These are phyloP conservation scores for Orbicella faveolata DNA, from an alignment of 64 coral and sea anemone genomes.

Conservation along the genomic window DNA sequence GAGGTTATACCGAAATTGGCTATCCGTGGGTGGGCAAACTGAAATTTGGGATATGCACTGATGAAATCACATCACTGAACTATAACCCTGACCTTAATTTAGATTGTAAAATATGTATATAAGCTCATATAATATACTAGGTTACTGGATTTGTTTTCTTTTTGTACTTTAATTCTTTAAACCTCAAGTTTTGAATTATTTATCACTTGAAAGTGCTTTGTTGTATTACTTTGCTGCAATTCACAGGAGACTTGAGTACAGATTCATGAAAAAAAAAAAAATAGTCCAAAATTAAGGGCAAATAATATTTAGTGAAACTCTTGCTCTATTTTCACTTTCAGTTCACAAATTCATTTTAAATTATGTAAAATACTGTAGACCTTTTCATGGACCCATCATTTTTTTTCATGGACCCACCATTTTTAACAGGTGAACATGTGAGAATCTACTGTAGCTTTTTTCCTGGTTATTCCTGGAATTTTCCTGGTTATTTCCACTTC, in stretches of 20 bases:
- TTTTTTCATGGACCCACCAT: too few relatives aligned
- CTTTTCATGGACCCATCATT: too few relatives aligned
- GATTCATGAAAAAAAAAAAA: neutral
- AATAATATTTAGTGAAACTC: too few relatives aligned
- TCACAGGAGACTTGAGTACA: neutral
- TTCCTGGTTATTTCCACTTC: too few relatives aligned
- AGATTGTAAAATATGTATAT: neutral
- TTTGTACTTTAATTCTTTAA: neutral
- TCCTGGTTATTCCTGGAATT: too few relatives aligned
- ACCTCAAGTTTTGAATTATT: slow-evolving; percentile 29
- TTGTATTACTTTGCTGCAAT: neutral
- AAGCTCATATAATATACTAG: neutral
- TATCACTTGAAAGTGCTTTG: slow-evolving; percentile 10
- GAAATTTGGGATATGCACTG: neutral
- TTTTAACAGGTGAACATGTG: too few relatives aligned
- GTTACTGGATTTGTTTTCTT: neutral
- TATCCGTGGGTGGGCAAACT: neutral
- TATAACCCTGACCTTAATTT: neutral
- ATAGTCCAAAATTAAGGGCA: neutral
- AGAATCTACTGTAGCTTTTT: too few relatives aligned
- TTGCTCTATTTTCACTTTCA: too few relatives aligned
- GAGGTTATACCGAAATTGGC: neutral
- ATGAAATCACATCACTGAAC: neutral
- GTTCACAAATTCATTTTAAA: too few relatives aligned
- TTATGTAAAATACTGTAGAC: too few relatives aligned